These are phyloP conservation scores for Cyclura pinguis DNA, from an alignment of 2,797 vertebrate genomes.

Conservation along the genomic window DNA sequence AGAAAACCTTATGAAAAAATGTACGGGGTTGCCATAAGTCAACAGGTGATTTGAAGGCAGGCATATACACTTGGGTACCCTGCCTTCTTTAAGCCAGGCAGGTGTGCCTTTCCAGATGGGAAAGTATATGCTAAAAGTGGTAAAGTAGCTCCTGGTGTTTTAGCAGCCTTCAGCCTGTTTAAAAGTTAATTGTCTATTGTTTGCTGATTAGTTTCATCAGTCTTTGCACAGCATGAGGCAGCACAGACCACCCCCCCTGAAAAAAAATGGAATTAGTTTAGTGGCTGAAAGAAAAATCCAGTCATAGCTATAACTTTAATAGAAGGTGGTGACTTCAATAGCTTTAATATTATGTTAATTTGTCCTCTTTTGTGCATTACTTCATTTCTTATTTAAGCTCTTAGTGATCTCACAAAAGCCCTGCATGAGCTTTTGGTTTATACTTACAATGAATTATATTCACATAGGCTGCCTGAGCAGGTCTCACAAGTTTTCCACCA, in stretches of 20 bases:
- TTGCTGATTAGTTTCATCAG: constrained; percentile 11
- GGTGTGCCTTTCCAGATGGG: constrained; percentile 12
- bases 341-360: neutral
- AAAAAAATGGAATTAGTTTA: constrained; percentile 8
- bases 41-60: no score
- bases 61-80: neutral
- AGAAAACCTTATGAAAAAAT: no score
- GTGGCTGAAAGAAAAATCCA: neutral
- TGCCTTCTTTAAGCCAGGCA: constrained; percentile 12
- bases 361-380: neutral
- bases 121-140: constrained; percentile 1
- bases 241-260: neutral
- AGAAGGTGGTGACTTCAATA: neutral
- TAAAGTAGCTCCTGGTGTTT: constrained; percentile 13
- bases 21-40: no score
- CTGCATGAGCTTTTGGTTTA: neutral
- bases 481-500: neutral
- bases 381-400: neutral
- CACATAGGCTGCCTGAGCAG: neutral
- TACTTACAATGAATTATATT: neutral
- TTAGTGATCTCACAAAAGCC: neutral
- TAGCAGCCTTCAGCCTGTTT: neutral
- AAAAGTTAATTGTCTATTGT: constrained; percentile 33
- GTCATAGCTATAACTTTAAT: neutral
- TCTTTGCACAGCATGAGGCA: neutral